Conservation (phyloP, 2,113 vertebrate genomes). For the Alethe castanea region DNA sequence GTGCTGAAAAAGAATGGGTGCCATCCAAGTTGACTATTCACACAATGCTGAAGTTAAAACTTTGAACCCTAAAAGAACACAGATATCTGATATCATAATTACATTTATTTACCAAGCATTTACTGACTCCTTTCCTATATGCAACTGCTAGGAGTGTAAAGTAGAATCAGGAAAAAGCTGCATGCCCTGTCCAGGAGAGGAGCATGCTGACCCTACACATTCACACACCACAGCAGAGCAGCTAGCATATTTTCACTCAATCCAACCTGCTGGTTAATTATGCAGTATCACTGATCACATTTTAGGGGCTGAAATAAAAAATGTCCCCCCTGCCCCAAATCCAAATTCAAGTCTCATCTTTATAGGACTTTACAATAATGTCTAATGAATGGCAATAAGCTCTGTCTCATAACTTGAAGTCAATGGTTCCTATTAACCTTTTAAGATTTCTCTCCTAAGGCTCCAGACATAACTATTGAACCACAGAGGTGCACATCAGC, state of each 20-base stretch:
- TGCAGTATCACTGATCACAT: neutral
- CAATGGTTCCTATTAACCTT: neutral
- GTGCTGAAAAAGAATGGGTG: neutral
- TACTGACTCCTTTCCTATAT: neutral
- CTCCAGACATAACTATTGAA: neutral
- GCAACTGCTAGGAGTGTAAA: neutral
- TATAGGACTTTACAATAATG: neutral
- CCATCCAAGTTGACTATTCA: neutral
- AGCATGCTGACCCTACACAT: accelerated
- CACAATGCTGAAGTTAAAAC: neutral
- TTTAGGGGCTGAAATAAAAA: neutral
- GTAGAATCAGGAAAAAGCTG: neutral
- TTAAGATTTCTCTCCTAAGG: neutral
- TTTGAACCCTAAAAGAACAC: neutral
- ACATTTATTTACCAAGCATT: neutral
- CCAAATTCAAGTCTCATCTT: neutral
- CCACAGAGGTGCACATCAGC: neutral
- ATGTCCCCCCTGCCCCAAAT: neutral
- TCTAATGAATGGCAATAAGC: neutral
- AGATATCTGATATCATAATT: neutral
- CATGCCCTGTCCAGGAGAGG: neutral
- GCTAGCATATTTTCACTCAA: neutral
- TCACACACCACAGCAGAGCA: neutral
- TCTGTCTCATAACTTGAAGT: neutral
- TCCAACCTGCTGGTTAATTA: neutral